Evolutionary conservation across 2,113 vertebrate genomes (phyloP), one percentile per base, ranked within the genome.

Genomic region (Tenrec ecaudatus): DNA sequence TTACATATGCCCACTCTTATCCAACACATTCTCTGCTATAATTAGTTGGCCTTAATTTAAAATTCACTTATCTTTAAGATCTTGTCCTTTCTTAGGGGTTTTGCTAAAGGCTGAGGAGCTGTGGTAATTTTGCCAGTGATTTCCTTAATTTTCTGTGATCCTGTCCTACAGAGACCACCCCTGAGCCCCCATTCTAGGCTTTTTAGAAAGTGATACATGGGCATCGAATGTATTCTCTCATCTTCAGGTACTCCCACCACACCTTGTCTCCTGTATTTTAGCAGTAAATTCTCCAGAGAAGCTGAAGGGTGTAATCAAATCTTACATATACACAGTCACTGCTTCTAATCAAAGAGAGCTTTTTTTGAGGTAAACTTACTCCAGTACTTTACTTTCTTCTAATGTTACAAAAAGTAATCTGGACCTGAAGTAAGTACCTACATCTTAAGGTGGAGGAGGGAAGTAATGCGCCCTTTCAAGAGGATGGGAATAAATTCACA

Each of bases 21-120:
- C 84, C 91, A 95, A 82, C 79, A 94, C 84, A 96, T 92, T 91
- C 84, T 80, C 68, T 89, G 80, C 57, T 90, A 68, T 95, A 96
- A 94, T 96, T 73, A 92, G 62, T 82, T 91, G 53, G 85, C 25
- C 47, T 97, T 94, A 88, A 90, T 90, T 95, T 95, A 82, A 93
- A 94, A 95, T 68, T 84, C 43, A 68, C 29, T 92, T 91, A 86
- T 76, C 86, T 92, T 94, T 57, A 94, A 82, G 71, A 96, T 77
- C 95, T 92, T 90, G n/a, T 53, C 38, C 40, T 92, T 27, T 38
- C 83, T 94, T 75, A 40, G 8, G n/a, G 20, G 86, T 77, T 58
- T 82, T 43, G n/a, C 25, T 78, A 90, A 5, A 81, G 53, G 82
- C 68, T 89, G 73, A 93, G 33, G 17, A 27, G 29, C 68, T 71